Evolutionary conservation across 2,113 vertebrate genomes (phyloP), one percentile per base, ranked within the genome.

Genomic region (Pseudolaguvia tuberculata): DNA sequence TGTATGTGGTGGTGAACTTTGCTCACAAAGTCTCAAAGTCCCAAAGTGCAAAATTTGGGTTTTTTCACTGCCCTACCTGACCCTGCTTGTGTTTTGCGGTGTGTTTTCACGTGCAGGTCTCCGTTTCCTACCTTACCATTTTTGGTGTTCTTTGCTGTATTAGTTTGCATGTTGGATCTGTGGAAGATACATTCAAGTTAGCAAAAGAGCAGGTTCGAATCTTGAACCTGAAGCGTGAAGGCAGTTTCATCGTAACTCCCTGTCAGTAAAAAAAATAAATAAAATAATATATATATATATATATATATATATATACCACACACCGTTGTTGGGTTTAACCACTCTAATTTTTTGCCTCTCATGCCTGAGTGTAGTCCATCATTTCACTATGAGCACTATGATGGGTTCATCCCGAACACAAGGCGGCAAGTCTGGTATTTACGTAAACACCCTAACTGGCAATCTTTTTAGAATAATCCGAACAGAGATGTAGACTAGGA

Each of bases 1-100:
- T 67, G 83, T 88, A 83, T 78, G 86, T 91, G 86, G 82, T 86
- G 84, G 86, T 89, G 86, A 75, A 88, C 84, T 85, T 89, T 88
- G 87, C 84, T 89, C 88, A 86, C n/a, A n/a, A n/a, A n/a, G n/a
- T n/a, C n/a, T n/a, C n/a, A n/a, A n/a, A 88, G 86, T 89, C 81
- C 77, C 9, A 80, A 76, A 84, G 84, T 83, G 77, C 83, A 85
- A 82, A 83, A 84, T 85, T 83, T 85, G n/a, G n/a, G n/a, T n/a
- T n/a, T n/a, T 74, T 71, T 78, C 3, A 13, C 48, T 50, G 48
- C 17, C 48, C 48, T 15, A 15, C 11, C 56, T 70, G 48, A 70
- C 68, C 29, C 57, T 58, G 77, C 53, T 72, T 80, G 57, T 79
- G 74, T 76, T 72, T 74, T 58, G 83, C 76, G 51, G 31, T 25